A percentile compares a stretch with the other conserved stretches of the same genome.
phyloP scores from a whole-genome alignment of 2,888 invertebrate genomes.

The Yponomeuta malinellus region DNA sequence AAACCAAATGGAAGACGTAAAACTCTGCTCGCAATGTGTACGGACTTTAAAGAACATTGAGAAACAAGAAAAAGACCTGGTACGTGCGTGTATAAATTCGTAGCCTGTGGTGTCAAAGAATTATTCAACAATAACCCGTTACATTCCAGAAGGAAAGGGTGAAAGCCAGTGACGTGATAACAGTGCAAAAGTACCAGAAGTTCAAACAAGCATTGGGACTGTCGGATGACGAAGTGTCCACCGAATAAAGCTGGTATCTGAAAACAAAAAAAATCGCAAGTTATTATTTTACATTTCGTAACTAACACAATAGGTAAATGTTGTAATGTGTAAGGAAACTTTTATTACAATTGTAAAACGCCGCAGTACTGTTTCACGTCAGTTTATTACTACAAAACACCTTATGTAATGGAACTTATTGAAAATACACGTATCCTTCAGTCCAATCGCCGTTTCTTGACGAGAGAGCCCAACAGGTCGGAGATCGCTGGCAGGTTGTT shows the following conservation, averaged over 20 bases:
- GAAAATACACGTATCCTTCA: slow-evolving; percentile 41
- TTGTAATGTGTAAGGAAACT: background rate
- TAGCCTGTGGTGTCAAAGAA: background rate
- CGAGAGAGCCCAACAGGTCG: slow-evolving; percentile 86
- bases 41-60: slow-evolving; percentile 55
- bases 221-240: slow-evolving; percentile 62
- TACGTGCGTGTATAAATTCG: slow-evolving; percentile 30
- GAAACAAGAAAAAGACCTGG: slow-evolving; percentile 64
- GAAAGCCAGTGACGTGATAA: slow-evolving; percentile 46
- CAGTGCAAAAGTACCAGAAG: slow-evolving; percentile 52
- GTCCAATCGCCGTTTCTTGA: slow-evolving; percentile 86
- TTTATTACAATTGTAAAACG: background rate
- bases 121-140: background rate
- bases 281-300: background rate
- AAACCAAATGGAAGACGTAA: slow-evolving; percentile 64
- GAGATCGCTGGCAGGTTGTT: slow-evolving; percentile 87
- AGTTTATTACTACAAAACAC: slow-evolving; percentile 17
- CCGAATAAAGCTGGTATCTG: slow-evolving; percentile 39
- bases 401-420: slow-evolving; percentile 17
- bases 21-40: slow-evolving; percentile 60
- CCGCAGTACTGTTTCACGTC: background rate
- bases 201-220: slow-evolving; percentile 65
- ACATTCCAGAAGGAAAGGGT: slow-evolving; percentile 58
- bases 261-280: slow-evolving; percentile 6
- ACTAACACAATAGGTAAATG: slow-evolving; percentile 14